Conservation (phyloP, 2,113 vertebrate genomes). For the Bubalus kerabau region DNA sequence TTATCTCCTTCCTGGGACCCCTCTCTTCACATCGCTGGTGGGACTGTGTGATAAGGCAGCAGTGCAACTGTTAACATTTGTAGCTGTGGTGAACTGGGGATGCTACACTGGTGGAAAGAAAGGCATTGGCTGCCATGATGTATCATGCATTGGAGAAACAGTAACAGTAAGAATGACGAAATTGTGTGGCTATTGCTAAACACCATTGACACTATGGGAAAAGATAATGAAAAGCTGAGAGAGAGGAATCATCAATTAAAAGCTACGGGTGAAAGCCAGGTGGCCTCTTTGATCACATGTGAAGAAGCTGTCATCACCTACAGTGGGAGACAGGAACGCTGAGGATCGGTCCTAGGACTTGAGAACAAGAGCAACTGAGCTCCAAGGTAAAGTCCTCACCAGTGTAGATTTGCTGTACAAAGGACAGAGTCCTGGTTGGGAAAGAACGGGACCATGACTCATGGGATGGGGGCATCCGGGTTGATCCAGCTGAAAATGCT, state of each 20-base stretch:
- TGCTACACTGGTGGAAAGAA: neutral
- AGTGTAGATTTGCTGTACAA: neutral
- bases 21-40: neutral
- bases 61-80: neutral
- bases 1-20: neutral
- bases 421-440: neutral
- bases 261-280: neutral
- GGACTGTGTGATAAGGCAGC: neutral
- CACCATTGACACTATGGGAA: neutral
- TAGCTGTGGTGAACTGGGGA: neutral
- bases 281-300: neutral
- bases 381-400: neutral
- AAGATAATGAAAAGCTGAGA: neutral
- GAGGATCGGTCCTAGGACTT: neutral
- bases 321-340: neutral
- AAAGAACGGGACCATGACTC: neutral
- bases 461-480: neutral
- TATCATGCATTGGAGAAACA: neutral
- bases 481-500: neutral
- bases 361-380: neutral
- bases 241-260: conserved; percentile 14
- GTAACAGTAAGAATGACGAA: neutral
- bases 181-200: neutral
- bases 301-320: neutral
- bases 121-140: neutral